Evolutionary conservation across 2,797 vertebrate species (phyloP), one percentile per base, ranked within the genome.

Genomic region (Poeciliopsis gracilis): DNA sequence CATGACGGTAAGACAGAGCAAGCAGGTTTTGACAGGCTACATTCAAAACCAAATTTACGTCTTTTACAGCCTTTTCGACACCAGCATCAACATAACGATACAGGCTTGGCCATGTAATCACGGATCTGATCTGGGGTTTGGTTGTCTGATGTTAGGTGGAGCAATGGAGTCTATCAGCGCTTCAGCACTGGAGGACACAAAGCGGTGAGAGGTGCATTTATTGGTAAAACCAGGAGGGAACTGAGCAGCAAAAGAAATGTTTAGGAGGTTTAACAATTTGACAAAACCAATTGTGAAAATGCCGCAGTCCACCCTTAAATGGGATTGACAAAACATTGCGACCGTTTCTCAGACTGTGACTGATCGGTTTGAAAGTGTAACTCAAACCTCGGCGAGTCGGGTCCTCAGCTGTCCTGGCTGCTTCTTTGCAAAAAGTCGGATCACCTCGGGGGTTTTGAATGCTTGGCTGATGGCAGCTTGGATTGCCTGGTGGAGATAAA

Each of bases 391-490:
- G 75, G 96, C 96, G 88, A 99, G 89, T 84, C 97, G 96, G 72
- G 97, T 98, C 91, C 97, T 96, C 85, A 99, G 88, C 85, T 99
- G 98, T 51, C 97, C 97, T 0, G 98, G 98, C 90, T 99, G 98
- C 91, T 99, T 99, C 95, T 98, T 99, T 8, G 98, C 98, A 96
- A 99, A 99, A 83, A 99, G 95, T 77, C 98, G 95, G 88, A 99
- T 99, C 78, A 99, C 98, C 91, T 99, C 98, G 0, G 98, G 98
- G 28, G 98, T 99, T 95, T 98, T 99, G 92, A 99, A 99, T 0
- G 98, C 98, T 89, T 99, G 98, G 90, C 98, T 99, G 92, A 99
- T 99, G 80, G 98, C 98, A 79, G 98, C 98, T 90, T 99, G 98
- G 86, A 97, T 99, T 38, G 98, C 98, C 98, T 99, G 87, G 80